Evolutionary conservation across 2,113 vertebrate species (phyloP).

Genomic region (Leptobrachium ailaonicum): DNA sequence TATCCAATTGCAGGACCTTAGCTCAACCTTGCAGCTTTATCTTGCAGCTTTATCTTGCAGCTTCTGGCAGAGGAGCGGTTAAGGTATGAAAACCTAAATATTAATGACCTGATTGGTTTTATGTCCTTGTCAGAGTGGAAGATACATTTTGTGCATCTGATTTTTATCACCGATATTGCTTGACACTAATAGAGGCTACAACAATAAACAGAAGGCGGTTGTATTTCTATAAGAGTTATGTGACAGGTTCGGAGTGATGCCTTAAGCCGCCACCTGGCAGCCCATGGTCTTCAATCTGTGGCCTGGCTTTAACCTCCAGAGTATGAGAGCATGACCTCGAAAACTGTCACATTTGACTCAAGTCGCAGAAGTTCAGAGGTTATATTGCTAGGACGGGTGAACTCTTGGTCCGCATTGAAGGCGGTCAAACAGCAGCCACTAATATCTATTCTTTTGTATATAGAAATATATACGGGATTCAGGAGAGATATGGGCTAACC

Average conservation of each 20-base stretch:
- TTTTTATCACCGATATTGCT: constrained; percentile 17
- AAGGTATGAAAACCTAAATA: neutral
- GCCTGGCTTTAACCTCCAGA: constrained; percentile 31
- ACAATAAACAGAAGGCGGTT: constrained; percentile 19
- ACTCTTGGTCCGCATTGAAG: constrained; percentile 12
- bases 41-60: neutral
- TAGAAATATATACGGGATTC: neutral
- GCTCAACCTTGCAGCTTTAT: neutral
- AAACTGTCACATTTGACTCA: constrained; percentile 15
- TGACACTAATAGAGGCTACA: constrained; percentile 4
- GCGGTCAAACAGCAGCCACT: constrained; percentile 15
- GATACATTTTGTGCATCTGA: constrained; percentile 1
- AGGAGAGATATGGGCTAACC: neutral
- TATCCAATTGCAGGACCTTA: neutral
- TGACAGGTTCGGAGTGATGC: constrained; percentile 27
- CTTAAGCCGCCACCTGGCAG: constrained; percentile 35
- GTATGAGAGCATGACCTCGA: constrained; percentile 22
- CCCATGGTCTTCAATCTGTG: constrained; percentile 5
- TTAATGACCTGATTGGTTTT: neutral
- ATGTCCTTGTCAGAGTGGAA: neutral
- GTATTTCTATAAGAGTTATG: constrained; percentile 22
- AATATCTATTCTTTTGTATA: neutral
- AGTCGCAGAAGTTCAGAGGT: constrained; percentile 23
- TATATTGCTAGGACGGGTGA: constrained; percentile 21
- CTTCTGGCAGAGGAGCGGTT: neutral